phyloP scores from a whole-genome alignment of 2,113 vertebrate species.

The Vulpes lagopus region DNA sequence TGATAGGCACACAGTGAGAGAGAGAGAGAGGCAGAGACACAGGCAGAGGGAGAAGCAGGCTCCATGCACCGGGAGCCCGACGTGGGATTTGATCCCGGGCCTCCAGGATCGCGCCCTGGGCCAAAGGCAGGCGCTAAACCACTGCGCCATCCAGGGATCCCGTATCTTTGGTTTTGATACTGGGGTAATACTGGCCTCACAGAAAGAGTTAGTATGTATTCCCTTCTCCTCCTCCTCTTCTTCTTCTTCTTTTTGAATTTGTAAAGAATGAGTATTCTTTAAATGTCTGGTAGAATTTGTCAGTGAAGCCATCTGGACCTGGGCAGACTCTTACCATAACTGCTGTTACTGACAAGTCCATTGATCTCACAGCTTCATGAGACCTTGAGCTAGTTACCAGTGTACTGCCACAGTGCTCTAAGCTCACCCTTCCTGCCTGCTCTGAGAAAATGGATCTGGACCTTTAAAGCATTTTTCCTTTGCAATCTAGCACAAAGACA shows the following conservation, averaged over 20 bases:
- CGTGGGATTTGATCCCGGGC: too few species aligned
- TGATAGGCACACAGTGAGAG: too few species aligned
- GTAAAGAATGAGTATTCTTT: not conserved
- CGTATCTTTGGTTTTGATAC: not conserved
- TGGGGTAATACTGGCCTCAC: not conserved
- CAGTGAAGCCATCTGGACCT: not conserved
- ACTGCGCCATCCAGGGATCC: too few species aligned
- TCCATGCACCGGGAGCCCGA: too few species aligned
- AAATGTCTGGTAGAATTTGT: not conserved
- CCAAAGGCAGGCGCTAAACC: too few species aligned
- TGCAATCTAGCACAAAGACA: conserved; percentile 7
- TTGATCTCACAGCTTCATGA: not conserved
- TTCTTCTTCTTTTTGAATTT: not conserved
- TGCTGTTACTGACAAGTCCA: not conserved
- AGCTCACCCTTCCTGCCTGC: not conserved
- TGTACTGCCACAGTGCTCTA: not conserved
- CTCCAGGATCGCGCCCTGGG: too few species aligned
- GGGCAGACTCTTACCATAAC: not conserved
- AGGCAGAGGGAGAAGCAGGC: too few species aligned
- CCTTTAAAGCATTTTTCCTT: conserved; percentile 14
- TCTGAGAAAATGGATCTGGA: conserved; percentile 34
- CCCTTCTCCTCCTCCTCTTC: too few species aligned
- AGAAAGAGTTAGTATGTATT: not conserved
- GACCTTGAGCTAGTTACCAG: not conserved
- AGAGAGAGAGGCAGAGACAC: too few species aligned